phyloP scores from a whole-genome alignment of 2,888 invertebrate species.

The Phortica magna region DNA sequence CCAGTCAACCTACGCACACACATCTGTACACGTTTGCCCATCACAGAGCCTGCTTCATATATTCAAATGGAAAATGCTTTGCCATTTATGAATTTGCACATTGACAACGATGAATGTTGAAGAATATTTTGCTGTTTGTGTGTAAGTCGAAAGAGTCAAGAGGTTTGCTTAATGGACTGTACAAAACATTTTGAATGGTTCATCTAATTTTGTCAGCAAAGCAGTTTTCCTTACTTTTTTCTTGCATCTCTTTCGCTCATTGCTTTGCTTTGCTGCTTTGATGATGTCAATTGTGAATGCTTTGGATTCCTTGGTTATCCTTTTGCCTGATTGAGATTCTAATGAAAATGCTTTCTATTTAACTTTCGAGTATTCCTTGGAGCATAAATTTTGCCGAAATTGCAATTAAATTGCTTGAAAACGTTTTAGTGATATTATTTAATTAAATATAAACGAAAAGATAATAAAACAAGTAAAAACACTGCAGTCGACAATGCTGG shows the following conservation, averaged over 20 bases:
- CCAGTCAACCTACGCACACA: too few species aligned
- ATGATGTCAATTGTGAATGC: slow-evolving; percentile 5
- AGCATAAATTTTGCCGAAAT: slow-evolving; percentile 10
- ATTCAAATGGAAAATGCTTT: slow-evolving; percentile 15
- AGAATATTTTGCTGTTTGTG: neutral
- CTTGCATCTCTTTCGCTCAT: neutral
- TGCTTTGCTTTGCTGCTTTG: neutral
- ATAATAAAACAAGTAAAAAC: too few species aligned
- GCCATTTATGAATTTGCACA: slow-evolving; percentile 22
- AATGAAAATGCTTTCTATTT: slow-evolving; percentile 2
- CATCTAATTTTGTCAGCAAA: slow-evolving; percentile 28
- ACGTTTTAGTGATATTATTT: neutral
- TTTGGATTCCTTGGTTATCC: neutral
- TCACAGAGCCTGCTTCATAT: neutral
- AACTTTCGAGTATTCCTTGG: slow-evolving; percentile 11
- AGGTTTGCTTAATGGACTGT: slow-evolving; percentile 29
- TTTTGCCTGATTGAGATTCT: slow-evolving; percentile 4
- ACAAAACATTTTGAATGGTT: slow-evolving; percentile 29
- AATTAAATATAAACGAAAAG: neutral
- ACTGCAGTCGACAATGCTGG: too few species aligned
- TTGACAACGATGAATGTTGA: neutral
- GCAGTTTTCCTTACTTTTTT: slow-evolving; percentile 9
- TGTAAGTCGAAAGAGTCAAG: neutral
- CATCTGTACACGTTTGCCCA: too few species aligned
- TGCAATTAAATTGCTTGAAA: slow-evolving; percentile 14